A percentile compares a stretch with the other conserved stretches of the same genome.
Evolutionary conservation across 2,113 vertebrate genomes (phyloP).

Genomic region (Caranx melampygus): DNA sequence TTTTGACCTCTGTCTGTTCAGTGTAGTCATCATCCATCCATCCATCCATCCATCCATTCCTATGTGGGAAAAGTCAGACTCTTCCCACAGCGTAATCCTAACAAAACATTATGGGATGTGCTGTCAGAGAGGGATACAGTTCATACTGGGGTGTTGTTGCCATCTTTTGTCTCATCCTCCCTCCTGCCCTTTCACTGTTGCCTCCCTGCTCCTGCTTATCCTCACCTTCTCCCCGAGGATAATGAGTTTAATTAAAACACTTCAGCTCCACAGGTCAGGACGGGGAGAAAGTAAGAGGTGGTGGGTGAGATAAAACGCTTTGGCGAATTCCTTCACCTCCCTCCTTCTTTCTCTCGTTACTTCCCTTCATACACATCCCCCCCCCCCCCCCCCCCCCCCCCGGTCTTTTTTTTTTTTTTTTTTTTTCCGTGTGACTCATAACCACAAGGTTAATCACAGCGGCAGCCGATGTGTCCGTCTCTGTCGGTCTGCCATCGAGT

Average conservation of each 20-base stretch:
- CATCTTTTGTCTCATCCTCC: constrained; percentile 2
- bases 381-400: too few species aligned
- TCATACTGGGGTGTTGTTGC: not conserved
- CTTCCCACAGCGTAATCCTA: not conserved
- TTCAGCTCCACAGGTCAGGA: constrained; percentile 41
- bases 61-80: not conserved
- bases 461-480: constrained; percentile 20
- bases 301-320: constrained; percentile 35
- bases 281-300: constrained; percentile 25
- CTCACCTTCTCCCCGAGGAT: constrained; percentile 32
- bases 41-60: not conserved
- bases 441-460: constrained; percentile 63
- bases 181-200: constrained; percentile 1
- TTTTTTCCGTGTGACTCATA: constrained; percentile 43
- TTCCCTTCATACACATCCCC: too few species aligned
- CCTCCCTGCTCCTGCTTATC: constrained; percentile 27
- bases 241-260: constrained; percentile 68
- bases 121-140: not conserved
- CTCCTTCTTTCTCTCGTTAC: constrained; percentile 1
- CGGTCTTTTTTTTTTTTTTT: too few species aligned
- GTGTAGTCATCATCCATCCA: not conserved
- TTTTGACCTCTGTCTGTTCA: not conserved
- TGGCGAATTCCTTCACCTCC: not conserved
- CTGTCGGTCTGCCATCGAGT: constrained; percentile 15
- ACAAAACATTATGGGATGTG: not conserved